phyloP scores from a whole-genome alignment of 2,888 invertebrate species.

The Salpingus planirostris region DNA sequence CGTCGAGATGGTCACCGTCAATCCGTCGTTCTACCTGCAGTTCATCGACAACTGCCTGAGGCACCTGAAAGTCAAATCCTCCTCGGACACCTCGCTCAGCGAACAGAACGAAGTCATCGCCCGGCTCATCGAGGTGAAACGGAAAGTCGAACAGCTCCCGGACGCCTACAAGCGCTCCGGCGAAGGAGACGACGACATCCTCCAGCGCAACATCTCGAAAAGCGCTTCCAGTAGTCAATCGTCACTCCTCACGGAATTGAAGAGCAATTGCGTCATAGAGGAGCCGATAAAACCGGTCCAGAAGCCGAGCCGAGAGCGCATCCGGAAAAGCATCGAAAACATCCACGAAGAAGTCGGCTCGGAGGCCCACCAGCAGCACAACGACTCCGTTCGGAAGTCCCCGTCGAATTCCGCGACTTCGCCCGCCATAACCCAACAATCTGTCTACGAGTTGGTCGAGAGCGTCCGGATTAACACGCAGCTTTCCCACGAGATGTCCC shows the following conservation, averaged over 20 bases:
- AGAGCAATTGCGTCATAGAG: conserved; percentile 21
- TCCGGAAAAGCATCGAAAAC: conserved; percentile 33
- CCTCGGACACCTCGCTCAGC: conserved; percentile 27
- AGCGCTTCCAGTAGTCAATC: conserved; percentile 18
- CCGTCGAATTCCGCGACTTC: conserved; percentile 20
- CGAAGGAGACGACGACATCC: conserved; percentile 26
- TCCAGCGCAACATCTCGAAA: conserved; percentile 34
- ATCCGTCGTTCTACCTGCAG: conserved; percentile 59
- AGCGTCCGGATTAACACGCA: conserved; percentile 75
- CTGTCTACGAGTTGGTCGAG: conserved; percentile 70
- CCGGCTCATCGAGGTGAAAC: conserved; percentile 55
- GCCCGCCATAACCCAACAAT: conserved; percentile 46
- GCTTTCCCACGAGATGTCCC: conserved; percentile 77
- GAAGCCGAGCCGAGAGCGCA: conserved; percentile 26
- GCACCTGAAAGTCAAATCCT: conserved; percentile 27
- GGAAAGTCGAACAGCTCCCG: conserved; percentile 45
- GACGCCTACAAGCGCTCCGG: conserved; percentile 29
- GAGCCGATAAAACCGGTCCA: conserved; percentile 29
- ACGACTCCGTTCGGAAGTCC: conserved; percentile 23
- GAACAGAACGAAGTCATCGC: conserved; percentile 57
- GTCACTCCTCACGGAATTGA: conserved; percentile 20
- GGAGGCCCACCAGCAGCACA: conserved; percentile 23
- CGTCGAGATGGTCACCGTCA: conserved; percentile 68
- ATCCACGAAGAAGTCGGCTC: conserved; percentile 31
- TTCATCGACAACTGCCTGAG: conserved; percentile 65